Percentiles rank a stretch among this genome's conserved stretches.
phyloP scores from a whole-genome alignment of 2,888 invertebrate genomes.

The Andrena bicolor region DNA sequence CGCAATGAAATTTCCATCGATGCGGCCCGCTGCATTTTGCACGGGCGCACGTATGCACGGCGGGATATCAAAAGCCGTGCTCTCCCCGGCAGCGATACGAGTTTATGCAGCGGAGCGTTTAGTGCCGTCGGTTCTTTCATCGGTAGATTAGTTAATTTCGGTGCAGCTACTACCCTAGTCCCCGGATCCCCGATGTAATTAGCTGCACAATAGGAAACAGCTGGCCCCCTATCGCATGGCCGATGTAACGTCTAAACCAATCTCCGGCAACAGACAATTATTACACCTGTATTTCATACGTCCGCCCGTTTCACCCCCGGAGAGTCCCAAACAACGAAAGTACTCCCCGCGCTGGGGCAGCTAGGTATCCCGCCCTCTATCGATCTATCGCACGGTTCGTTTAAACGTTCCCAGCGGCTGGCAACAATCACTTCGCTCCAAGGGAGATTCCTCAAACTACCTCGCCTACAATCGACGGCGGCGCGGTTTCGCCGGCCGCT shows the following conservation, averaged over 20 bases:
- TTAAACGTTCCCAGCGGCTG: neutral
- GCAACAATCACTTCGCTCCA: neutral
- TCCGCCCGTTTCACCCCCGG: conserved; percentile 38
- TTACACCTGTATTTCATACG: conserved; percentile 74
- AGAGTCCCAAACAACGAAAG: conserved; percentile 39
- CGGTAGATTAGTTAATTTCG: conserved; percentile 82
- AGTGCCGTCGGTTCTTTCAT: conserved; percentile 77
- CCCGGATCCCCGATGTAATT: conserved; percentile 82
- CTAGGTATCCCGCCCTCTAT: too few relatives aligned
- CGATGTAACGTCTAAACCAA: conserved; percentile 78
- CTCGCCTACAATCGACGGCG: too few relatives aligned
- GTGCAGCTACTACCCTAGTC: conserved; percentile 69
- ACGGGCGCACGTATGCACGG: conserved; percentile 4
- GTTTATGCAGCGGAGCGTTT: conserved; percentile 66
- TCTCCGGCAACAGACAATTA: conserved; percentile 77
- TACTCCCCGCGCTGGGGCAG: conserved; percentile 13
- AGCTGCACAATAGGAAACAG: conserved; percentile 82
- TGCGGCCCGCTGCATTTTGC: conserved; percentile 31
- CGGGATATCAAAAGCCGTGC: conserved; percentile 41
- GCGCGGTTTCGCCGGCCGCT: neutral
- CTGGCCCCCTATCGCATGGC: conserved; percentile 74
- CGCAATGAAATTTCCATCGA: conserved; percentile 55
- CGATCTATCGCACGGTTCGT: neutral
- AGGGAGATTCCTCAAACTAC: neutral
- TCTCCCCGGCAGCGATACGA: conserved; percentile 36